Base-by-base conservation (phyloP, 2,113 vertebrate species). In the Scomber colias region DNA sequence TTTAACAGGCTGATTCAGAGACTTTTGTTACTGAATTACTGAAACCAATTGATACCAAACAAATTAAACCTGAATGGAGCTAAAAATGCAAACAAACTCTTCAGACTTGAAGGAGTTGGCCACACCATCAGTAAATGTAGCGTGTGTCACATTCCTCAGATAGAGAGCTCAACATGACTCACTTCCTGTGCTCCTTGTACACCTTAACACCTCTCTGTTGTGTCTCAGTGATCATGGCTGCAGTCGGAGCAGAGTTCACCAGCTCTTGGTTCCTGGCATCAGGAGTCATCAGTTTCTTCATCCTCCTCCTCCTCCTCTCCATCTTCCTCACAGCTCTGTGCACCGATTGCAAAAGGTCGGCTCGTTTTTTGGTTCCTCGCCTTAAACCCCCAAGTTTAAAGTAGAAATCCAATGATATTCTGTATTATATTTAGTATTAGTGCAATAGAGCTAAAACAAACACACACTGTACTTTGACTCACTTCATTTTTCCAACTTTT, bases 321-420 rank as follows among this genome's bases (percentile, higher is more conserved):
- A 67, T 95, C 77, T 81, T 92, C 45, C 79, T 94, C 77, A 77
- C 86, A 0, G 50, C 83, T 49, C 85, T 95, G 27, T 95, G 95
- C 82, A 87, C 81, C 12, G 65, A 85, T 60, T 95, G 95, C 57
- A 56, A 16, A 59, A 94, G 89, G 95, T 95, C 40, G 84, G 91
- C 51, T 16, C 3, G 12, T 8, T 11, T 2, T 24, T 40, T 24
- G 13, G 19, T 14, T 24, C 35, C 3, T 6, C 21, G 31, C 4
- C 4, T 35, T 35, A 7, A 35, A 35, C 6, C 35, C 35, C 9
- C 31, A 9, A 40, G 6, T 40, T 40, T 40, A 40, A 40, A 40
- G 35, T 27, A 27, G 2, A 27, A 27, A 3, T 40, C 31, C 7
- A 7, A 5, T 35, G 31, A 40, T 8, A 7, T 40, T 40, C 35